These are phyloP conservation scores for Coelinius sp. DNA, from an alignment of 2,888 invertebrate species.

Conservation along the genomic window DNA sequence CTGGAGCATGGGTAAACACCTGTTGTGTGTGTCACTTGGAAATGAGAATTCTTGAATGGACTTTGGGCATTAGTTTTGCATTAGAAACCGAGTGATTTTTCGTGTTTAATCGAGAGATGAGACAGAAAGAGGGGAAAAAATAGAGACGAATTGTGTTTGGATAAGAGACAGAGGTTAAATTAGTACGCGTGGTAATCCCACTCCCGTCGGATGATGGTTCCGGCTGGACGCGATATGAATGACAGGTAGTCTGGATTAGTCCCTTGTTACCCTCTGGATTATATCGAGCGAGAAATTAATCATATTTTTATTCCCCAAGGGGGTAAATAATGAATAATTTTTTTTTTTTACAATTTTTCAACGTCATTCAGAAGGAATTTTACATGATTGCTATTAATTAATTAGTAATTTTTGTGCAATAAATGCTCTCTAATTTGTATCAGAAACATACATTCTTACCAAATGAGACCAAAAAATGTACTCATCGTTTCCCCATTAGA, in stretches of 20 bases:
- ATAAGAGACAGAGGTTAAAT: slow-evolving; percentile 64
- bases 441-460: background rate
- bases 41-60: slow-evolving; percentile 27
- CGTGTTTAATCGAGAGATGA: slow-evolving; percentile 58
- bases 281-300: slow-evolving; percentile 68
- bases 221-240: slow-evolving; percentile 44
- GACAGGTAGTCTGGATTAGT: slow-evolving; percentile 64
- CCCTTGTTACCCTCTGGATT: slow-evolving; percentile 68
- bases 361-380: too few relatives aligned
- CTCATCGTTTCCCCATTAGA: slow-evolving; percentile 61
- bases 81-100: slow-evolving; percentile 67
- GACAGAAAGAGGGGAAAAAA: background rate
- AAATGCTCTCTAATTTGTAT: background rate
- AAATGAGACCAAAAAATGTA: slow-evolving; percentile 43
- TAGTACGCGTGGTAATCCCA: slow-evolving; percentile 67
- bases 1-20: slow-evolving; percentile 49
- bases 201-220: slow-evolving; percentile 41
- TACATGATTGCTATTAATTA: too few relatives aligned
- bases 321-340: background rate
- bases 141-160: slow-evolving; percentile 10
- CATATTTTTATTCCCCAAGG: slow-evolving; percentile 53
- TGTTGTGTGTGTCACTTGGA: slow-evolving; percentile 54
- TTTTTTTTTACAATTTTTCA: background rate
- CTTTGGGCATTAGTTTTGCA: slow-evolving; percentile 61
- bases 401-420: too few relatives aligned